phyloP scores from a whole-genome alignment of 2,113 vertebrate species.

The Tachysurus fulvidraco region DNA sequence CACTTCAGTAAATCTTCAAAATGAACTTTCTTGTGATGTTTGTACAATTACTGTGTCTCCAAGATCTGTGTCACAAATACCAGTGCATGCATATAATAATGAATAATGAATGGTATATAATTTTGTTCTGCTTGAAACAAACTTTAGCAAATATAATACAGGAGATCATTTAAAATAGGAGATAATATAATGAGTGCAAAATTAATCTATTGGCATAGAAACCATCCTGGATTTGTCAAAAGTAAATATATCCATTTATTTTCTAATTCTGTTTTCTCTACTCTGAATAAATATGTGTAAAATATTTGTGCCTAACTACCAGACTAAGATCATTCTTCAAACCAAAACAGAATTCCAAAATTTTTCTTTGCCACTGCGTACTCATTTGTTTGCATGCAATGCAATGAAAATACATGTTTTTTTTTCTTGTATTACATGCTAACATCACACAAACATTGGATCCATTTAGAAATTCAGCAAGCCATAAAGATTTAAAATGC shows the following conservation, averaged over 20 bases:
- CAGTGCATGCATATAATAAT: not conserved
- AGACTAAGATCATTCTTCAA: not conserved
- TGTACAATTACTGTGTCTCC: not conserved
- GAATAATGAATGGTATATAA: not conserved
- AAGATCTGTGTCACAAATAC: not conserved
- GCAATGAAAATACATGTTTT: not conserved
- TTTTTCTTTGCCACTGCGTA: not conserved
- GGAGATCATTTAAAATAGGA: not conserved
- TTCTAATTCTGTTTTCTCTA: not conserved
- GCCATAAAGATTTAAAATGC: slow-evolving; percentile 45
- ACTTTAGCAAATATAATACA: not conserved
- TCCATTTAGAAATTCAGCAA: slow-evolving; percentile 24
- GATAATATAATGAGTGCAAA: not conserved
- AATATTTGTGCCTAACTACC: not conserved
- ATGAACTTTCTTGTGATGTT: not conserved
- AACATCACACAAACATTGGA: not conserved
- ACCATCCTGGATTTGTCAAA: not conserved
- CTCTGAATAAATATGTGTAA: not conserved
- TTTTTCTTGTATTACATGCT: not conserved
- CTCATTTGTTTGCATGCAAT: not conserved
- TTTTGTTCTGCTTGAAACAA: not conserved
- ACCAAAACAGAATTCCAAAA: not conserved
- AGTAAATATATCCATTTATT: not conserved
- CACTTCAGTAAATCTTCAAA: not conserved
- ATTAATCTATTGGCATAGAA: not conserved